Conservation (phyloP, 2,113 vertebrate genomes). For the Arenaria interpres region DNA sequence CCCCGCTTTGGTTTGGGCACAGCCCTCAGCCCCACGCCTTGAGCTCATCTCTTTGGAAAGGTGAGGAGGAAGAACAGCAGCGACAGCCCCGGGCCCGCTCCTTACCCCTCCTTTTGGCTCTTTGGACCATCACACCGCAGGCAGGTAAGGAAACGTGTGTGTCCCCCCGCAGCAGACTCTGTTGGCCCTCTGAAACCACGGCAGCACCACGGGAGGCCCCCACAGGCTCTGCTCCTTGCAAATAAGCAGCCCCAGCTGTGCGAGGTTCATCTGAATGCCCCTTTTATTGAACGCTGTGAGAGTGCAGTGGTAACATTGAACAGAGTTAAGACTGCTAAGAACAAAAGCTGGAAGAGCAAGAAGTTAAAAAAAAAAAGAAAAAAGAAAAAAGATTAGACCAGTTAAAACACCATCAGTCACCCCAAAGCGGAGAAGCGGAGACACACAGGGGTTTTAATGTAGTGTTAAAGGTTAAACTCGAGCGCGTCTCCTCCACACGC, state of each 20-base stretch:
- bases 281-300: constrained; percentile 65
- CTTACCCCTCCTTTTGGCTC: accelerated
- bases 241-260: constrained; percentile 48
- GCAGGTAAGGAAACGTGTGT: neutral
- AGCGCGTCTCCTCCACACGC: neutral
- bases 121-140: neutral
- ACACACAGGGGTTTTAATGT: neutral
- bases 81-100: neutral
- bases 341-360: constrained; percentile 68
- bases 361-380: neutral
- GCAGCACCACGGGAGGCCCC: neutral
- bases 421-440: constrained; percentile 33
- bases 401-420: neutral
- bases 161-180: too few relatives aligned
- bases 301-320: constrained; percentile 67
- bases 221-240: neutral
- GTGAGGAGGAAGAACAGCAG: neutral
- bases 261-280: constrained; percentile 57
- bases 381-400: constrained; percentile 33
- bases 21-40: accelerated
- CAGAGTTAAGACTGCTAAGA: constrained; percentile 66
- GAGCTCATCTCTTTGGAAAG: neutral
- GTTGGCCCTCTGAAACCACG: neutral
- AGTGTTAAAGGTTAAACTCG: constrained; percentile 51
- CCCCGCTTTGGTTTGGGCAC: neutral